phyloP scores from a whole-genome alignment of 2,113 vertebrate species.

The Xiphophorus couchianus region DNA sequence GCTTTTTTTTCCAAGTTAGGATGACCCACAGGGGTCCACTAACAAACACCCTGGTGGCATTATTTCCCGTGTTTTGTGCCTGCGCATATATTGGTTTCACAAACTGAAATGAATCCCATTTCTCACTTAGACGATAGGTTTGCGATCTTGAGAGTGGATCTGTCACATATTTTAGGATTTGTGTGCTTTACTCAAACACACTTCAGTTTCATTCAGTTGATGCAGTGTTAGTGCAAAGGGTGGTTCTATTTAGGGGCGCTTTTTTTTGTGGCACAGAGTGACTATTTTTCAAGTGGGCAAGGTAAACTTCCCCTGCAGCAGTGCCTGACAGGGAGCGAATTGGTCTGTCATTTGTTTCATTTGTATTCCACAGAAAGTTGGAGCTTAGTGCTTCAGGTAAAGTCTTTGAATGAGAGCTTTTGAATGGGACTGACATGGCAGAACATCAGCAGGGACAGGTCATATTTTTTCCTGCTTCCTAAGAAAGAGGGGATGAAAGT shows the following conservation, averaged over 20 bases:
- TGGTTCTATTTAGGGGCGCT: slow-evolving; percentile 22
- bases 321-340: slow-evolving; percentile 31
- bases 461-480: neutral
- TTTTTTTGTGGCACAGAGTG: slow-evolving; percentile 26
- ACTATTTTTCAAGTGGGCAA: slow-evolving; percentile 25
- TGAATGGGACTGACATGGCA: slow-evolving; percentile 5
- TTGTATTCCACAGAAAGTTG: slow-evolving; percentile 48
- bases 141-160: slow-evolving; percentile 32
- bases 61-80: slow-evolving; percentile 32
- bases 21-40: slow-evolving; percentile 71
- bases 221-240: neutral
- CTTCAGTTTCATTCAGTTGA: slow-evolving; percentile 12
- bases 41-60: slow-evolving; percentile 35
- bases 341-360: slow-evolving; percentile 49
- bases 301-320: slow-evolving; percentile 30
- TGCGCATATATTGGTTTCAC: slow-evolving; percentile 55
- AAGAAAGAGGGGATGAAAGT: neutral
- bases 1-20: slow-evolving; percentile 30
- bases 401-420: slow-evolving; percentile 50
- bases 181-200: slow-evolving; percentile 8
- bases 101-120: slow-evolving; percentile 41
- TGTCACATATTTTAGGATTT: slow-evolving; percentile 49
- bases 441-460: neutral
- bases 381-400: slow-evolving; percentile 3
- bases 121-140: slow-evolving; percentile 40